phyloP scores from a whole-genome alignment of 2,797 vertebrate species.

The Malurus leucopterus region DNA sequence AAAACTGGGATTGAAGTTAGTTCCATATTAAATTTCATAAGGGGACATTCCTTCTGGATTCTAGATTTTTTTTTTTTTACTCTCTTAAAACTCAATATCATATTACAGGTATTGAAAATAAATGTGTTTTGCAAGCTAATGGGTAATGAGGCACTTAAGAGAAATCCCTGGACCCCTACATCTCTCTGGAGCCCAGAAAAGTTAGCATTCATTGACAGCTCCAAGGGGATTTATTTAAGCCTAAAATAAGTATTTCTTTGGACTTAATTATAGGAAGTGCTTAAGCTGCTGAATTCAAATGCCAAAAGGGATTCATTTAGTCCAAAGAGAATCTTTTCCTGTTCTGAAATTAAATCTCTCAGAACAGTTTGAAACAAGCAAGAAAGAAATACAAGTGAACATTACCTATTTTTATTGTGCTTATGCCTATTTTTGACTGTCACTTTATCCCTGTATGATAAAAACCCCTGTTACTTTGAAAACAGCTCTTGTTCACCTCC shows the following conservation, averaged over 20 bases:
- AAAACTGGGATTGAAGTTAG: neutral
- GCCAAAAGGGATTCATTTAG: slow-evolving; percentile 53
- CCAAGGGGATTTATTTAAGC: slow-evolving; percentile 56
- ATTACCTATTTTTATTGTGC: neutral
- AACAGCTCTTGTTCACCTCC: neutral
- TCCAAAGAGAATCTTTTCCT: slow-evolving; percentile 53
- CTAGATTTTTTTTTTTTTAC: neutral
- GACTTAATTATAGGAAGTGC: slow-evolving; percentile 56
- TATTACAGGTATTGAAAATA: slow-evolving; percentile 55
- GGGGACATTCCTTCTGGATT: slow-evolving; percentile 5
- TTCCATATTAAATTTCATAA: slow-evolving; percentile 48
- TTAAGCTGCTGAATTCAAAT: slow-evolving; percentile 47
- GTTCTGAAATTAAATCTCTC: slow-evolving; percentile 56
- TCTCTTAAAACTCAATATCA: slow-evolving; percentile 42
- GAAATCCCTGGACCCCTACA: slow-evolving; percentile 24
- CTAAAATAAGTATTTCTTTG: slow-evolving; percentile 58
- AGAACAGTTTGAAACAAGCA: slow-evolving; percentile 24
- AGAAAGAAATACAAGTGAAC: neutral
- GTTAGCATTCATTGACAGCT: slow-evolving; percentile 52
- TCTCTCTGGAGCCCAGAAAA: slow-evolving; percentile 38
- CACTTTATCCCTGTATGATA: neutral
- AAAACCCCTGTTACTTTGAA: neutral
- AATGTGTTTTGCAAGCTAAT: slow-evolving; percentile 42
- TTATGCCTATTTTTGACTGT: neutral
- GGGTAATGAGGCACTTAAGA: slow-evolving; percentile 40